Evolutionary conservation across 2,113 vertebrate genomes (phyloP), one percentile per base, ranked within the genome.

Genomic region (Chrysochloris asiatica): DNA sequence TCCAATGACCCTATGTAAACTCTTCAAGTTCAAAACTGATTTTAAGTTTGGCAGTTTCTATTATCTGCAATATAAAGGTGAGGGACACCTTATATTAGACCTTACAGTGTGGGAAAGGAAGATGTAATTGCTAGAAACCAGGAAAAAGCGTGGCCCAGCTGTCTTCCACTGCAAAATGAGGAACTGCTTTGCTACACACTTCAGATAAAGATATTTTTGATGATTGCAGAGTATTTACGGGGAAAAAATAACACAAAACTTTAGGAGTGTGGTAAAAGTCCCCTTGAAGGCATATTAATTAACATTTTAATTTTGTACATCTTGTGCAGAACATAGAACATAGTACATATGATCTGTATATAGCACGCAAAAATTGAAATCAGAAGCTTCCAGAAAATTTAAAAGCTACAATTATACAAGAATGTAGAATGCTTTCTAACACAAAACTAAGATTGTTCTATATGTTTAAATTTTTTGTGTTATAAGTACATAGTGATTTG

Each of bases 11-110:
- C 54, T 71, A 56, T 76, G 43, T 80, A 96, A 85, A 85, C 79
- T 93, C 86, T 91, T 94, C 86, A 96, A 92, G 65, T 83, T 92
- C 92, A 95, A 92, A 94, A 81, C 76, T 91, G 88, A 82, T 89
- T 90, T 77, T 92, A 90, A 86, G 67, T 78, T 92, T 90, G 75
- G 78, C 77, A 94, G 72, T 91, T 93, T 92, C 52, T 92, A 89
- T 75, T 83, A 47, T 36, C 43, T 90, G 38, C 47, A 93, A 89
- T 83, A 91, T 36, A 91, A 86, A 94, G 78, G 80, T 92, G 72
- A 95, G 47, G 67, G 43, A 93, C 91, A 90, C 54, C 59, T 93
- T 86, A 94, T 61, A 91, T 89, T 82, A 95, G 88, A 91, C 21
- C 41, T 65, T 80, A 6, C 9, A 93, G 45, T 88, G 36, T 90